Conservation (phyloP, 2,113 vertebrate genomes). For the Apteryx mantelli region DNA sequence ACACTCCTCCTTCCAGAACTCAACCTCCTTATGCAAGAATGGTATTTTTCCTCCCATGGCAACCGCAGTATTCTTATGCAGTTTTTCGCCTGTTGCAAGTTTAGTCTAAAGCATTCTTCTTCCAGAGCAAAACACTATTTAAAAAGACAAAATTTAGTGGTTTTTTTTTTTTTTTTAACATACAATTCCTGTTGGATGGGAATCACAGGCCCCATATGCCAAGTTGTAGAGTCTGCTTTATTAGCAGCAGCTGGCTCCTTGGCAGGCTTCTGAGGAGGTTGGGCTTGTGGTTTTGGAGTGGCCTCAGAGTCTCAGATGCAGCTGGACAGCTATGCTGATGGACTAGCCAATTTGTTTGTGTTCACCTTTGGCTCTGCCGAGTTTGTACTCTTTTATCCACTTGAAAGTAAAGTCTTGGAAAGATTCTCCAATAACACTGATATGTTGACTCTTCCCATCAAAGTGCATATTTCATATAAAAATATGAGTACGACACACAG, state of each 20-base stretch:
- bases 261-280: constrained; percentile 52
- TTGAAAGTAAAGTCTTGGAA: constrained; percentile 63
- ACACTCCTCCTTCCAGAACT: background rate
- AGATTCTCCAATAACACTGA: constrained; percentile 18
- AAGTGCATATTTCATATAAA: background rate
- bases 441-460: constrained; percentile 21
- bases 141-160: constrained; percentile 72
- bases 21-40: background rate
- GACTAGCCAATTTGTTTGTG: constrained; percentile 68
- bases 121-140: constrained; percentile 61
- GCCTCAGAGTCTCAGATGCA: constrained; percentile 52
- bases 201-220: constrained; percentile 55
- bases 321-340: constrained; percentile 55
- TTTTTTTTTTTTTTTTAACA: constrained; percentile 60
- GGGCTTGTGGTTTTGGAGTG: constrained; percentile 72
- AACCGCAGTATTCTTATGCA: background rate
- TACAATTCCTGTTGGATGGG: constrained; percentile 66
- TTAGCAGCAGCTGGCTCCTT: constrained; percentile 72
- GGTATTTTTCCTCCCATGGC: background rate
- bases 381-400: constrained; percentile 72
- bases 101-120: constrained; percentile 41
- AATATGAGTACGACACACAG: background rate
- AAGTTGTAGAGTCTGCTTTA: constrained; percentile 70
- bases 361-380: constrained; percentile 61
- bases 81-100: constrained; percentile 26